These are phyloP conservation scores for Oreochromis mossambicus DNA, from an alignment of 2,797 vertebrate species.

Conservation along the genomic window DNA sequence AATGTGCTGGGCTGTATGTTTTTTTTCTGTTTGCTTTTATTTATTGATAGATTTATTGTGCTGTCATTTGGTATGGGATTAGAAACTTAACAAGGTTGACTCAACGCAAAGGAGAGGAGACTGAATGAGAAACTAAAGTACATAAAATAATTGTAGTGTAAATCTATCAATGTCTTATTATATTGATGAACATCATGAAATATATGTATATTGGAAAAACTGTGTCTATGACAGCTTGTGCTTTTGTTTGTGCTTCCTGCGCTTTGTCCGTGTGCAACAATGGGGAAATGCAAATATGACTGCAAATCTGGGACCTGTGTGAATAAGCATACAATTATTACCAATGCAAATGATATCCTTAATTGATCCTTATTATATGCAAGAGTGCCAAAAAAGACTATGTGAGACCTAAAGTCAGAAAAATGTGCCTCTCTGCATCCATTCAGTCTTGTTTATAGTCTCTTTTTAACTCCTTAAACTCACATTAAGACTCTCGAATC, in stretches of 20 bases:
- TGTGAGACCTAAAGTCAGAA: constrained; percentile 5
- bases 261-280: constrained; percentile 72
- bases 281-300: constrained; percentile 71
- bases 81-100: constrained; percentile 68
- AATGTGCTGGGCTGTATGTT: constrained; percentile 49
- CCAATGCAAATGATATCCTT: constrained; percentile 34
- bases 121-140: constrained; percentile 76
- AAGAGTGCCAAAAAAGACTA: constrained; percentile 17
- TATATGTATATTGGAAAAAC: constrained; percentile 82
- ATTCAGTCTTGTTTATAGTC: background rate
- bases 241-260: constrained; percentile 77
- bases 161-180: constrained; percentile 85
- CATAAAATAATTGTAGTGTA: constrained; percentile 81
- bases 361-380: constrained; percentile 14
- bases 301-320: constrained; percentile 55
- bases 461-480: background rate
- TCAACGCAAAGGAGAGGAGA: constrained; percentile 67
- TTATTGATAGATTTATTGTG: constrained; percentile 72
- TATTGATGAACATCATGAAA: constrained; percentile 85
- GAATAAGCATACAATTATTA: constrained; percentile 62
- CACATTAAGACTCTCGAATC: background rate
- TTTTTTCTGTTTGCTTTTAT: constrained; percentile 53
- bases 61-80: constrained; percentile 70
- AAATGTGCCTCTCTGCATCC: background rate
- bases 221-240: constrained; percentile 74